Evolutionary conservation across 2,797 vertebrate genomes (phyloP), one percentile per base, ranked within the genome.

Genomic region (Lepilemur ruficaudatus): DNA sequence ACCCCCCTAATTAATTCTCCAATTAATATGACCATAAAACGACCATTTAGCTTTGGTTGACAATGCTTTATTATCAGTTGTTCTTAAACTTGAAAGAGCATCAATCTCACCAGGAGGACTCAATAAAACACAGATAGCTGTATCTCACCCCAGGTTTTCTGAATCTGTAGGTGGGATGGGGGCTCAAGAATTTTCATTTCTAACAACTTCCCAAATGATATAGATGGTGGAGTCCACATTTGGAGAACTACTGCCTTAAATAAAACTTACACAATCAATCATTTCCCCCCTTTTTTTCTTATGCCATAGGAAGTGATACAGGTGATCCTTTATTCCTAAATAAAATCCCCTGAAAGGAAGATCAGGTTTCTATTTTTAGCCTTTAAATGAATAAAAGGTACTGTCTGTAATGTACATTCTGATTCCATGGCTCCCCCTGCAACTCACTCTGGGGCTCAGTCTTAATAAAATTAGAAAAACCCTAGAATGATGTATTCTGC

Each of bases 391-490:
- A 84, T 67, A 84, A 50, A 79, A 5, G 32, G 32, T 23, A 57
- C 11, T 43, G 52, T 52, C 43, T 81, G 30, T 87, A 30, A 55
- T 0, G 17, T 55, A 18, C 59, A 41, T 83, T 81, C 57, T 38
- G 57, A 63, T 4, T 35, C 5, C 30, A 78, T 4, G 55, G 38
- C 32, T 63, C 1, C 3, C 11, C 73, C 23, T 32, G 79, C 8
- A 72, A 35, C n/a, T 84, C 65, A 79, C 13, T n/a, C n/a, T 48
- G 38, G 43, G 43, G n/a, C 28, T 92, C 38, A 52, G 30, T 25
- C 63, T 52, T 78, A 90, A 78, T 61, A 83, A 87, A 94, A 92
- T 48, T 35, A 83, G 32, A 63, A 90, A 94, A 91, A 69, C 32
- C 25, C 11, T 23, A 17, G 67, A 65, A 35, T 48, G 15, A 84